These are phyloP conservation scores for Perognathus longimembris DNA, from an alignment of 2,113 vertebrate genomes.

Conservation along the genomic window DNA sequence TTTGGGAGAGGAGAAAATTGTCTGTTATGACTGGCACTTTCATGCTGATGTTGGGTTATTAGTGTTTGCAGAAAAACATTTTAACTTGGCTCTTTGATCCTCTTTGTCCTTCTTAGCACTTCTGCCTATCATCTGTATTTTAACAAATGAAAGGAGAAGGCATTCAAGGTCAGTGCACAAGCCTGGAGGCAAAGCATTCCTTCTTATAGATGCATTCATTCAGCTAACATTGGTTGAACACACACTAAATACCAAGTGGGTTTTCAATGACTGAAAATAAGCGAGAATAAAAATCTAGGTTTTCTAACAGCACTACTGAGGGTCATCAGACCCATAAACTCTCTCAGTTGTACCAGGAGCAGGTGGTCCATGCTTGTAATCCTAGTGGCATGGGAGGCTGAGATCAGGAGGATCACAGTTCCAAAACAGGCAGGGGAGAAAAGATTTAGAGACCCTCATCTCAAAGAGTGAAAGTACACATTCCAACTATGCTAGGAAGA, in stretches of 20 bases:
- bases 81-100: slow-evolving; percentile 54
- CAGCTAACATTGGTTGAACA: slow-evolving; percentile 13
- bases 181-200: background rate
- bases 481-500: no score
- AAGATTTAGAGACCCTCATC: no score
- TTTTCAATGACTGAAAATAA: background rate
- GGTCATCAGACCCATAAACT: background rate
- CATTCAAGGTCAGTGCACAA: slow-evolving; percentile 32
- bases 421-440: no score
- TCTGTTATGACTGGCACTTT: slow-evolving; percentile 26
- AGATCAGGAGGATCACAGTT: no score
- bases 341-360: background rate
- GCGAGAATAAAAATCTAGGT: background rate
- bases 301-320: background rate
- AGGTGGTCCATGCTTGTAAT: no score
- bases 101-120: slow-evolving; percentile 47
- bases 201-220: background rate
- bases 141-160: slow-evolving; percentile 52
- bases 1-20: slow-evolving; percentile 7
- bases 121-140: slow-evolving; percentile 24
- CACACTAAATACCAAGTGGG: slow-evolving; percentile 53
- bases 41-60: slow-evolving; percentile 24
- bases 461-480: no score
- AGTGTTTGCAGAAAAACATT: slow-evolving; percentile 49
- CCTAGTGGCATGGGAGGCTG: no score